Percentiles rank a stretch among this genome's conserved stretches.
Evolutionary conservation across 2,888 invertebrate species (phyloP).

Genomic region (Eupithecia centaureata): DNA sequence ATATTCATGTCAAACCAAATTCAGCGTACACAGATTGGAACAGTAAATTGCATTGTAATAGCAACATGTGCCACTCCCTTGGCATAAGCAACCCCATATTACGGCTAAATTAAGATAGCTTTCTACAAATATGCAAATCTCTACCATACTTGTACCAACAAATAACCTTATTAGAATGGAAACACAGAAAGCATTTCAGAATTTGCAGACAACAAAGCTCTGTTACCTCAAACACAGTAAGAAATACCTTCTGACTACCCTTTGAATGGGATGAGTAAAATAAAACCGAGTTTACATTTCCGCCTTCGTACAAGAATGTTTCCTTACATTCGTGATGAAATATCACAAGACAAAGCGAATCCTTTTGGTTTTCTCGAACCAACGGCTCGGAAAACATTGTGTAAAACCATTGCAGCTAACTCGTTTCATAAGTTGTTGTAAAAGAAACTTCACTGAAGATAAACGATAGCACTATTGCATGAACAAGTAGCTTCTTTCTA

Average conservation of each 20-base stretch:
- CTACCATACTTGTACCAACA: slow-evolving; percentile 45
- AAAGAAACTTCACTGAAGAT: slow-evolving; percentile 47
- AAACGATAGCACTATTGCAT: slow-evolving; percentile 53
- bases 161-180: slow-evolving; percentile 41
- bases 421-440: slow-evolving; percentile 21
- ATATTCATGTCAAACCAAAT: slow-evolving; percentile 65
- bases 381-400: slow-evolving; percentile 73
- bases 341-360: slow-evolving; percentile 73
- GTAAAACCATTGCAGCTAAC: slow-evolving; percentile 44
- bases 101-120: slow-evolving; percentile 80
- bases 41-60: slow-evolving; percentile 75
- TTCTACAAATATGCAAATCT: slow-evolving; percentile 79
- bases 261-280: slow-evolving; percentile 71
- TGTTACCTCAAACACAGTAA: slow-evolving; percentile 46
- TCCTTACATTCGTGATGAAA: slow-evolving; percentile 73
- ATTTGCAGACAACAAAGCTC: slow-evolving; percentile 44
- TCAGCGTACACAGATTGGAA: slow-evolving; percentile 50
- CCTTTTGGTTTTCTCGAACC: slow-evolving; percentile 64
- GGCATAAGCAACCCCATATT: slow-evolving; percentile 56
- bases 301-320: slow-evolving; percentile 74
- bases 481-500: slow-evolving; percentile 55
- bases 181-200: slow-evolving; percentile 37
- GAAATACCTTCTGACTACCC: slow-evolving; percentile 48
- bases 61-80: slow-evolving; percentile 66
- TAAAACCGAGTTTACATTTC: slow-evolving; percentile 76